Evolutionary conservation across 2,797 vertebrate genomes (phyloP), one percentile per base, ranked within the genome.

Genomic region (Paguma larvata): DNA sequence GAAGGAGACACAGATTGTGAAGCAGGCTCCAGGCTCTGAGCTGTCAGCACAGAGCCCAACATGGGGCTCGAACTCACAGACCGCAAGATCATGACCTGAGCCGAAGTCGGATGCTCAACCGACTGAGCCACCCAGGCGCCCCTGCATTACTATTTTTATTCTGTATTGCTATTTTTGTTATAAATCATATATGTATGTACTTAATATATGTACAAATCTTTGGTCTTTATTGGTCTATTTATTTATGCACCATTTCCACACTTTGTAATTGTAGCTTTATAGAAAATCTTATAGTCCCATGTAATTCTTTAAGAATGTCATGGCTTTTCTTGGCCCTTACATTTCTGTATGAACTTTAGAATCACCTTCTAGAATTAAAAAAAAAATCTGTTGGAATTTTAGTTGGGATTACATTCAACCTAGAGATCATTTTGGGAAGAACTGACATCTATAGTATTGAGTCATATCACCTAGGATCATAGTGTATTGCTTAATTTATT

Each of bases 311-410:
- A 72, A 85, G 46, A 82, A 78, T 41, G 32, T 75, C 18, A 93
- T 83, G 41, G 25, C 41, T 89, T 21, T 82, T 82, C 16, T 94
- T 85, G 72, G 41, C 70, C 44, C 41, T 93, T 79, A 27, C 19
- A 38, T 86, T 89, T 84, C 23, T 86, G 2, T 48, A 73, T 85
- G 59, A n/a, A 79, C 88, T 93, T 82, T 94, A 85, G 46, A 85
- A 86, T 82, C 27, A 93, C 23, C 23, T 91, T 91, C 8, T 41
- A 41, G 65, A 48, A 15, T 87, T 85, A 41, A n/a, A 9, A 3
- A 25, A 41, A 88, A 62, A 82, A 27, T 65, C 59, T 80, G 5
- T 88, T 89, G 46, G 44, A 75, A 93, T 91, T 75, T 96, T 84
- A 85, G 48, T 53, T 38, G 51, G 15, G 23, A 83, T 94, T 89